phyloP scores from a whole-genome alignment of 1,140 invertebrate genomes.

The Pachypeltis micranthus region DNA sequence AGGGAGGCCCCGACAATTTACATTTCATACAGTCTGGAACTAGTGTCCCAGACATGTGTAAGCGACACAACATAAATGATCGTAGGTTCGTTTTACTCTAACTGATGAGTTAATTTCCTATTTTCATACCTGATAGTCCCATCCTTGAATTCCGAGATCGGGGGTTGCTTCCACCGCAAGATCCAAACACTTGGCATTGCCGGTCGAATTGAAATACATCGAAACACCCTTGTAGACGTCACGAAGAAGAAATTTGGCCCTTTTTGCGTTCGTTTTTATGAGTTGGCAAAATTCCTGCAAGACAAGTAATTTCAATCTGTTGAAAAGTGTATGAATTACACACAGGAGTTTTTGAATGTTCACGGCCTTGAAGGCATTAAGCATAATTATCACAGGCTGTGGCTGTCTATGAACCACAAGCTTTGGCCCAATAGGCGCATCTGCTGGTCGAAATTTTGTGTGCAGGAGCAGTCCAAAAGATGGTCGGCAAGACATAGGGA shows the following conservation, averaged over 20 bases:
- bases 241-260: slow-evolving; percentile 42
- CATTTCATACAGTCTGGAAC: too few species aligned
- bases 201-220: slow-evolving; percentile 74
- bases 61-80: too few species aligned
- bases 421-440: too few species aligned
- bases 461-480: too few species aligned
- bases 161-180: slow-evolving; percentile 36
- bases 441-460: not conserved
- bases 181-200: slow-evolving; percentile 51
- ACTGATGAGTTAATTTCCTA: too few species aligned
- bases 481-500: too few species aligned
- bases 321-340: not conserved
- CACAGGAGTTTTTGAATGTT: not conserved
- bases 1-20: too few species aligned
- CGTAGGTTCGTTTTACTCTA: too few species aligned
- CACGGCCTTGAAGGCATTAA: not conserved
- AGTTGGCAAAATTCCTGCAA: not conserved
- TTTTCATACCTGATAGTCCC: slow-evolving; percentile 64
- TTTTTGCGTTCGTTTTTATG: slow-evolving; percentile 24
- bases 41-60: too few species aligned
- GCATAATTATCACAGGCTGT: not conserved
- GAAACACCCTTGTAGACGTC: slow-evolving; percentile 54
- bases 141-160: slow-evolving; percentile 52
- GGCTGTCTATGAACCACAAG: too few species aligned
- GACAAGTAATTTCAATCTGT: not conserved